Conservation (phyloP, 53 echinoderm and acorn worm genomes). For the Crossaster papposus region DNA sequence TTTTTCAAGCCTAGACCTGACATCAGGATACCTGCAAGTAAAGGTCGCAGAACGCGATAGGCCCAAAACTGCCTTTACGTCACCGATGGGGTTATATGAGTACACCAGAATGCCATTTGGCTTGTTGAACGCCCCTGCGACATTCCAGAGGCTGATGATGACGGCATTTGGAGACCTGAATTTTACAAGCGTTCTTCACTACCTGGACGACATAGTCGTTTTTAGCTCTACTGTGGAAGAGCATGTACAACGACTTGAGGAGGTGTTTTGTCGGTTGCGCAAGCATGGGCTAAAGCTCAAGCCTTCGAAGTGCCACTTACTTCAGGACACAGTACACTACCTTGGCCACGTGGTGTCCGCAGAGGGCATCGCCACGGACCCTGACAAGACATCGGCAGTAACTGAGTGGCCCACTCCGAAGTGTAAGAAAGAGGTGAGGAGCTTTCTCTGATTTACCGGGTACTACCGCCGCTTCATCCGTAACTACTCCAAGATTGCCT, state of each 20-base stretch:
- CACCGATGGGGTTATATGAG: slow-evolving; percentile 51
- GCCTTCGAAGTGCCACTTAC: slow-evolving; percentile 40
- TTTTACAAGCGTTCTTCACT: slow-evolving; percentile 11
- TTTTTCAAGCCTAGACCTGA: slow-evolving; percentile 42
- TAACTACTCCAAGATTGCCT: slow-evolving; percentile 13
- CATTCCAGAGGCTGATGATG: slow-evolving; percentile 53
- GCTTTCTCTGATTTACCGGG: slow-evolving; percentile 24
- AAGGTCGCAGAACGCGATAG: slow-evolving; percentile 26
- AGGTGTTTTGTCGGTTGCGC: slow-evolving; percentile 36
- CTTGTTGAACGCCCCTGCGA: slow-evolving; percentile 36
- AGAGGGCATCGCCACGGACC: slow-evolving; percentile 36
- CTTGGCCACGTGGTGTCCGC: slow-evolving; percentile 49
- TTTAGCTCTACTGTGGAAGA: slow-evolving; percentile 34
- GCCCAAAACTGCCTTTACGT: slow-evolving; percentile 43
- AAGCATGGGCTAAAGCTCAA: slow-evolving; percentile 36
- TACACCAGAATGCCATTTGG: slow-evolving; percentile 52
- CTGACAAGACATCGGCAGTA: slow-evolving; percentile 12
- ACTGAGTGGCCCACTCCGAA: slow-evolving; percentile 5
- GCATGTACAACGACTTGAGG: slow-evolving; percentile 5
- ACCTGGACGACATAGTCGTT: slow-evolving; percentile 37
- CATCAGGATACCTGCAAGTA: slow-evolving; percentile 49
- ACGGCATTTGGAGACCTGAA: slow-evolving; percentile 28
- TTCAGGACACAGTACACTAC: slow-evolving; percentile 28
- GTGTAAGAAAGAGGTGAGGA: slow-evolving; percentile 15
- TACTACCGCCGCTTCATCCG: slow-evolving; percentile 34